Conservation (phyloP, 2,888 invertebrate species). For the Tolmerus cingulatus region DNA sequence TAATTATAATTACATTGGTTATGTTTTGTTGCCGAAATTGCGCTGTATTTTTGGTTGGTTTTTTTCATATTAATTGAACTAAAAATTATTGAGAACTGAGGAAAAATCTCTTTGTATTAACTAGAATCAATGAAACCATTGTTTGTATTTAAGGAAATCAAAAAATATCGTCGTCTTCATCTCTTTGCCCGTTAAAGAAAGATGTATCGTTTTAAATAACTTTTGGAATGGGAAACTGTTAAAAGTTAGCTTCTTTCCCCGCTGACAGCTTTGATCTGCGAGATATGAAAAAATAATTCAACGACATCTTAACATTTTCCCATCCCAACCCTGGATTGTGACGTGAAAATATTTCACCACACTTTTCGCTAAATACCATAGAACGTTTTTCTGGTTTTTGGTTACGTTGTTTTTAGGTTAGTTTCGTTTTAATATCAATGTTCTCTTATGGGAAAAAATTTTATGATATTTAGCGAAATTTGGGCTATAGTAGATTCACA, state of each 20-base stretch:
- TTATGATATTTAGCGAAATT: background rate
- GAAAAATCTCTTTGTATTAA: conserved; percentile 51
- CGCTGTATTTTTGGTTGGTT: background rate
- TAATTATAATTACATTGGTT: background rate
- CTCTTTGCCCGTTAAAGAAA: background rate
- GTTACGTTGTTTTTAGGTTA: background rate
- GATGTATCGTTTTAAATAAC: conserved; percentile 17
- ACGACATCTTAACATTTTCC: conserved; percentile 22
- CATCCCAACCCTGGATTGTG: conserved; percentile 28
- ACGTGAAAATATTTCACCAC: background rate
- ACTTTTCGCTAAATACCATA: background rate
- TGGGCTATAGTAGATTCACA: conserved; percentile 25
- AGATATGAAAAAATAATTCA: background rate
- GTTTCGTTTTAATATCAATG: background rate
- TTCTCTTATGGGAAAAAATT: background rate
- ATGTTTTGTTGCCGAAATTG: conserved; percentile 14
- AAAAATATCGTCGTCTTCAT: background rate
- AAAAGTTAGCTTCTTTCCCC: background rate
- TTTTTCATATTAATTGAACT: background rate
- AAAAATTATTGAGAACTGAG: conserved; percentile 43
- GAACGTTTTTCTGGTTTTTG: background rate
- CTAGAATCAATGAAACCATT: conserved; percentile 51
- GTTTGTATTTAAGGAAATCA: background rate
- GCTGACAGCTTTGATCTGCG: background rate
- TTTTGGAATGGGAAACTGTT: conserved; percentile 29